Evolutionary conservation across 2,888 invertebrate species (phyloP).

Genomic region (Copidosoma aretas): DNA sequence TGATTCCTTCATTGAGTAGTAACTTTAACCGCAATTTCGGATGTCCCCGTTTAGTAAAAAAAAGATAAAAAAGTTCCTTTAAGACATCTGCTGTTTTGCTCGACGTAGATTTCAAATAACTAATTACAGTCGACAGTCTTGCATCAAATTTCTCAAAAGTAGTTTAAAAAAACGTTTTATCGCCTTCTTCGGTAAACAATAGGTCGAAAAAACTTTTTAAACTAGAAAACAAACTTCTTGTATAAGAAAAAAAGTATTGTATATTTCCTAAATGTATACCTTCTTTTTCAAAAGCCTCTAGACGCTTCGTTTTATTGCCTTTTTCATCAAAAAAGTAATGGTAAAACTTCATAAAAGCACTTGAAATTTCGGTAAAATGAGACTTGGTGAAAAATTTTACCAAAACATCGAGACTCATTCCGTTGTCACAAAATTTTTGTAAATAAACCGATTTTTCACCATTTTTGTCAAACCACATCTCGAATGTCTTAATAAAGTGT

Average conservation of each 20-base stretch:
- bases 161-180: not conserved
- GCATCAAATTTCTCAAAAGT: not conserved
- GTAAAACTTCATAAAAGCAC: constrained; percentile 44
- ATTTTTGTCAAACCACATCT: constrained; percentile 9
- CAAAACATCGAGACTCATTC: not conserved
- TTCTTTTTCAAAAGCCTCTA: constrained; percentile 19
- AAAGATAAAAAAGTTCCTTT: constrained; percentile 7
- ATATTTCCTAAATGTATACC: not conserved
- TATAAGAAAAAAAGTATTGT: not conserved
- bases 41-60: constrained; percentile 6
- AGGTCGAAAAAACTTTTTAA: constrained; percentile 8
- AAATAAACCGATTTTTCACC: constrained; percentile 22
- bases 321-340: constrained; percentile 40
- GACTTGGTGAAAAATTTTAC: not conserved
- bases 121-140: not conserved
- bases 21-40: not conserved
- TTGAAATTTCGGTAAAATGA: constrained; percentile 36
- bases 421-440: constrained; percentile 36
- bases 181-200: constrained; percentile 12
- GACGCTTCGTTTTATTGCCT: constrained; percentile 32
- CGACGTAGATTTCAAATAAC: constrained; percentile 7
- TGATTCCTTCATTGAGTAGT: not conserved
- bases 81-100: not conserved
- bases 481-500: not conserved
- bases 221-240: not conserved